Base-by-base conservation (phyloP, 2,797 vertebrate species). In the Manis javanica region DNA sequence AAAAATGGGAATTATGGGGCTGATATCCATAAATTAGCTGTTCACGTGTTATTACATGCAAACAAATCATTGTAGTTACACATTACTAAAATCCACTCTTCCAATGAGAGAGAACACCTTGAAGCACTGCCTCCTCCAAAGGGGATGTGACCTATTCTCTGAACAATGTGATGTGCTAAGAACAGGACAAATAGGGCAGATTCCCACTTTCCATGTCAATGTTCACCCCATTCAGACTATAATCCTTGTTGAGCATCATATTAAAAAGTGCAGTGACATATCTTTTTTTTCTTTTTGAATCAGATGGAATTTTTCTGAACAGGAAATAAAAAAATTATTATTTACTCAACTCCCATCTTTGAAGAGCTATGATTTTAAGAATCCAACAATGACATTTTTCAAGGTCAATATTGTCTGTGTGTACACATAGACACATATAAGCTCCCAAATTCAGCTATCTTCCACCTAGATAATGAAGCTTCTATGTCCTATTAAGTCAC, bases 21-120 rank as follows among this genome's bases (percentile, higher is more conserved):
- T 83, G n/a, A 55, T 85, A 71, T 63, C 63, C 90, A 74, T 72
- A 94, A 97, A 74, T 66, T 91, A 93, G 7, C 68, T 75, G 10
- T 61, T 95, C 37, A 72, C 12, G 23, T 19, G 51, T 57, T 66
- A 5, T 21, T 74, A 77, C 24, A 82, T 71, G 74, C 77, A 94
- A 94, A 88, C 61, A 96, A 88, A 89, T 46, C 34, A 53, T 13
- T 81, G 6, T 69, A 31, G 26, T 64, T 75, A 92, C 34, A 64
- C 19, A 90, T 53, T 37, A 93, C 34, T 89, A 78, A 89, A 81
- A 59, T 46, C n/a, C 37, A 72, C 37, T 29, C 66, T 24, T 68
- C 51, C 66, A 61, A 26, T 46, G 55, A 89, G 8, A 84, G 11
- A 61, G 51, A 90, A 87, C 23, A 75, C 11, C 18, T 31, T 31